A percentile compares a stretch with the other conserved stretches of the same genome.
Conservation (phyloP, 2,797 vertebrate genomes). For the Danio kyathit region DNA sequence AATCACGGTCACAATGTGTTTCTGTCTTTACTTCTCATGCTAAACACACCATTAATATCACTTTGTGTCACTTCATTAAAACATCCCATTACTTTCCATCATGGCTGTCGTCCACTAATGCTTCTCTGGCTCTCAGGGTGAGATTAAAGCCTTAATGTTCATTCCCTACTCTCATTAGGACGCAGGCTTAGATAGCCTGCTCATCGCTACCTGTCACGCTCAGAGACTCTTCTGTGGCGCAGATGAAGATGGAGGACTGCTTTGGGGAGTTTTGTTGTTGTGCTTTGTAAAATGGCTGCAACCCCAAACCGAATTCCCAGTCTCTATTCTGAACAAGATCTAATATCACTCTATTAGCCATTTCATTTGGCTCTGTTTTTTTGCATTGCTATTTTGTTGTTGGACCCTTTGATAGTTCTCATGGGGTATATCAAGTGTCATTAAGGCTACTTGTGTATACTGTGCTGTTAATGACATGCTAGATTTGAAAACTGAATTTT, state of each 20-base stretch:
- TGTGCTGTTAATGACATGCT: conserved; percentile 14
- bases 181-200: conserved; percentile 70
- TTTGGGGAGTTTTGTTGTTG: conserved; percentile 64
- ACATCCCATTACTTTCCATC: conserved; percentile 72
- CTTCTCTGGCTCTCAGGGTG: conserved; percentile 61
- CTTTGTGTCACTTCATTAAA: conserved; percentile 75
- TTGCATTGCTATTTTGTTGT: conserved; percentile 15
- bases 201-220: conserved; percentile 74
- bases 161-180: conserved; percentile 77
- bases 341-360: conserved; percentile 41
- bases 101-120: conserved; percentile 66
- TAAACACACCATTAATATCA: conserved; percentile 73
- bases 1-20: conserved; percentile 53
- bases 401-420: conserved; percentile 34
- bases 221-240: conserved; percentile 67
- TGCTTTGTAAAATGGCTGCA: conserved; percentile 42
- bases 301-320: conserved; percentile 36
- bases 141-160: conserved; percentile 72
- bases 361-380: conserved; percentile 9
- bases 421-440: conserved; percentile 24
- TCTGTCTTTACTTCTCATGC: conserved; percentile 61
- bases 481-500: conserved; percentile 27
- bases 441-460: conserved; percentile 27
- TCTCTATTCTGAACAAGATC: conserved; percentile 29
- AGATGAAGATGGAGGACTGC: conserved; percentile 74